Evolutionary conservation across 2,113 vertebrate genomes (phyloP).

Genomic region (Chrysochloris asiatica): DNA sequence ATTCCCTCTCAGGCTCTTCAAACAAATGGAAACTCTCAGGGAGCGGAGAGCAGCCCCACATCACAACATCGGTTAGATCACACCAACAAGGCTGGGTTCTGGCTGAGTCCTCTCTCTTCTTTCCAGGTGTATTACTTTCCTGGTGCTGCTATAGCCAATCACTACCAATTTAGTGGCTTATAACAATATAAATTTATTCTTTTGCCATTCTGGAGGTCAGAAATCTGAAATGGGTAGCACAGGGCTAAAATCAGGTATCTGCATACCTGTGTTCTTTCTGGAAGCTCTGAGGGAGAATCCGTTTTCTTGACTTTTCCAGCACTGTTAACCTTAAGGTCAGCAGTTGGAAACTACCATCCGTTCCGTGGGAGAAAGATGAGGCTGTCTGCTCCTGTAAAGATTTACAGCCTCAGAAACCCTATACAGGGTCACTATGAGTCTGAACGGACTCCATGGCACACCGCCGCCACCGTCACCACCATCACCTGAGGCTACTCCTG

Average conservation of each 20-base stretch:
- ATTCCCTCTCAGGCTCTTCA: background rate
- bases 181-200: background rate
- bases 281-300: background rate
- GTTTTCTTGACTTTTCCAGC: background rate
- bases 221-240: background rate
- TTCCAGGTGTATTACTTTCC: background rate
- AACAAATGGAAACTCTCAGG: background rate
- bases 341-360: too few relatives aligned
- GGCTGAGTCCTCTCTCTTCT: background rate
- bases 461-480: too few relatives aligned
- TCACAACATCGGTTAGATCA: too few relatives aligned
- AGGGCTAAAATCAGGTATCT: background rate
- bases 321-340: too few relatives aligned
- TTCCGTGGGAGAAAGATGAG: too few relatives aligned
- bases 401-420: too few relatives aligned
- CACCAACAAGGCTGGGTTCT: background rate
- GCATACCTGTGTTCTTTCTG: background rate
- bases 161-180: background rate
- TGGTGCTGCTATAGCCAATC: background rate
- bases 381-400: too few relatives aligned
- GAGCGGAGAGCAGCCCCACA: fast-evolving
- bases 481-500: too few relatives aligned
- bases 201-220: background rate
- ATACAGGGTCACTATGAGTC: too few relatives aligned
- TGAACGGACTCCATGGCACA: too few relatives aligned